Conservation (phyloP, 2,797 vertebrate genomes). For the Pseudotriccus pelzelni region DNA sequence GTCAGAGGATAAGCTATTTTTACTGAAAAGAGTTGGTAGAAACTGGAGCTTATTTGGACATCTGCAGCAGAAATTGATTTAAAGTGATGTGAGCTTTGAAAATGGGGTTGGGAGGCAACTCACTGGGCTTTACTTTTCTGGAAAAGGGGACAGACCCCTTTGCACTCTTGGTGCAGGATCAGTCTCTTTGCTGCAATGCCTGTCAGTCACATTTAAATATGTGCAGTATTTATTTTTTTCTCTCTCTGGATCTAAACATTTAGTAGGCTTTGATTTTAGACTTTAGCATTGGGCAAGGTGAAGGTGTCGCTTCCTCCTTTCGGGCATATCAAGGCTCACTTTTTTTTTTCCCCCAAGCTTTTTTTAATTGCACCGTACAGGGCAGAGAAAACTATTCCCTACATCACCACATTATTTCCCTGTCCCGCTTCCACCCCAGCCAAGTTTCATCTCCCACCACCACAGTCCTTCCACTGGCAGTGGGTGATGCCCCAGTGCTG, state of each 20-base stretch:
- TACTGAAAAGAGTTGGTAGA: constrained; percentile 40
- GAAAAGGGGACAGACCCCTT: background rate
- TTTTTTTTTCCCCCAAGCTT: background rate
- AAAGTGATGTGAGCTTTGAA: constrained; percentile 12
- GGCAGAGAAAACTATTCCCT: background rate
- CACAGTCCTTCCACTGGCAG: background rate
- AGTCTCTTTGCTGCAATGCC: background rate
- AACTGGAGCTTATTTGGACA: constrained; percentile 46
- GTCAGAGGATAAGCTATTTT: constrained; percentile 61
- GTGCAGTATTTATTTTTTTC: background rate
- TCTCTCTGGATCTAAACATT: background rate
- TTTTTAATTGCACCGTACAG: background rate
- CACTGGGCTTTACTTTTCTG: background rate
- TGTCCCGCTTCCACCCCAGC: background rate
- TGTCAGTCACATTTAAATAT: constrained; percentile 8
- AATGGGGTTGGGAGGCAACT: constrained; percentile 13
- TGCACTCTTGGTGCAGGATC: background rate
- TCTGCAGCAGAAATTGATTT: constrained; percentile 46
- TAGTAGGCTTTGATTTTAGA: constrained; percentile 18
- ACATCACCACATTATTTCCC: background rate
- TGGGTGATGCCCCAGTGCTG: background rate
- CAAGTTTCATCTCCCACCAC: background rate
- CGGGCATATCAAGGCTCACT: background rate
- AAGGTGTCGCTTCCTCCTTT: background rate
- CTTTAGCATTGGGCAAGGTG: background rate